These are phyloP conservation scores for Rhabdomys pumilio DNA, from an alignment of 2,797 vertebrate species.

Conservation along the genomic window DNA sequence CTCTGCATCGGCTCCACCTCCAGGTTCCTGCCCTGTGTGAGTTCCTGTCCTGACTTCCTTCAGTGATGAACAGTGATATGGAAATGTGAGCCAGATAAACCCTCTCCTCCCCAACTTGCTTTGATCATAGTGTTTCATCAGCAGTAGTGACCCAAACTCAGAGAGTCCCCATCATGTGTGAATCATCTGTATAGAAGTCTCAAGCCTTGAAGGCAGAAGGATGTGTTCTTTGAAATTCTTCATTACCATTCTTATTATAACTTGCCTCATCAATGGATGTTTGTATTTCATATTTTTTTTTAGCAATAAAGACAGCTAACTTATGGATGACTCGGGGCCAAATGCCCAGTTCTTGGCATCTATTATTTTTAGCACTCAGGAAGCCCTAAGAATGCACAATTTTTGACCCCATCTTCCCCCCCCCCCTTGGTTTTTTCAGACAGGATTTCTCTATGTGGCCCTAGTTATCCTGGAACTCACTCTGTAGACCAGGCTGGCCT, in stretches of 20 bases:
- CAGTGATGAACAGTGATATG: background rate
- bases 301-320: constrained; percentile 2
- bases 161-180: background rate
- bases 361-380: constrained; percentile 32
- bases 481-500: background rate
- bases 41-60: background rate
- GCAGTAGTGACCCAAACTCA: background rate
- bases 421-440: background rate
- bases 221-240: constrained; percentile 49
- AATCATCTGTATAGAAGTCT: background rate
- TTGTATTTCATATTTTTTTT: constrained; percentile 1
- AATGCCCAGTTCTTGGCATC: constrained; percentile 23
- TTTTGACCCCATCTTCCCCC: constrained; percentile 18
- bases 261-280: constrained; percentile 46
- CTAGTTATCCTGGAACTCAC: background rate
- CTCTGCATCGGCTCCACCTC: background rate
- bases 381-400: background rate
- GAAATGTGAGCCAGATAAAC: background rate
- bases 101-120: background rate
- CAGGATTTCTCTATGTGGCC: background rate
- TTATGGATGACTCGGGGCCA: background rate
- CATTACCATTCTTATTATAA: background rate
- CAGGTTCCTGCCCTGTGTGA: background rate
- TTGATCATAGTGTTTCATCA: background rate
- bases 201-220: background rate